A percentile compares a stretch with the other conserved stretches of the same genome.
phyloP scores from a whole-genome alignment of 2,797 vertebrate species.

The Coregonus suidteri region DNA sequence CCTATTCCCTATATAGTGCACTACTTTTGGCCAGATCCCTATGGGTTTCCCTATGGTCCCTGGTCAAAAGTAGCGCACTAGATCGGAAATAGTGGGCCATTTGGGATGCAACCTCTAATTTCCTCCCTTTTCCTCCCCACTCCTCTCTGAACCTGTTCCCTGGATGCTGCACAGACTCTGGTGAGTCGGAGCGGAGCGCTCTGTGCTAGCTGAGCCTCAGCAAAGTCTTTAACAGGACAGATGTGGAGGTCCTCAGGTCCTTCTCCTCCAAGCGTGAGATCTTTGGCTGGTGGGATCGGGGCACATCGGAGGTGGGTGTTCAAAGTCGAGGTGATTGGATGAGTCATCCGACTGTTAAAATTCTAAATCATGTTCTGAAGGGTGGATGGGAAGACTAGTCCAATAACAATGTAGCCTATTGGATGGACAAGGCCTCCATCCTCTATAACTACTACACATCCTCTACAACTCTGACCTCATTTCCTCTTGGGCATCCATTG shows the following conservation, averaged over 20 bases:
- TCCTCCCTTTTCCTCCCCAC: constrained; percentile 22
- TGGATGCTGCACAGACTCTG: constrained; percentile 44
- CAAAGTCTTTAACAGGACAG: constrained; percentile 55
- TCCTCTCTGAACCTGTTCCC: constrained; percentile 32
- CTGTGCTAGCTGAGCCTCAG: constrained; percentile 36
- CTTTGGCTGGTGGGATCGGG: constrained; percentile 26
- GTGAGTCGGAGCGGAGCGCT: constrained; percentile 27
- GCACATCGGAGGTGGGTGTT: constrained; percentile 44
- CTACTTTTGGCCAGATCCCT: not conserved
- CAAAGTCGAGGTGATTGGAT: constrained; percentile 56
- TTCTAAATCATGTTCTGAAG: constrained; percentile 33
- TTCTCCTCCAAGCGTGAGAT: constrained; percentile 39
- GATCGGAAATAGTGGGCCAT: not conserved
- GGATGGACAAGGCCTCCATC: constrained; percentile 45
- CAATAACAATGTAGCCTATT: constrained; percentile 44
- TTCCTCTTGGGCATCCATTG: constrained; percentile 78
- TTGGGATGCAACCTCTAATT: constrained; percentile 11
- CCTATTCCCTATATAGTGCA: not conserved
- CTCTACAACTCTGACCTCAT: constrained; percentile 73
- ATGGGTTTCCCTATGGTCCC: not conserved
- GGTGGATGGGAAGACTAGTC: constrained; percentile 33
- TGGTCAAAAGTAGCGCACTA: not conserved
- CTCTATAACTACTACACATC: constrained; percentile 37
- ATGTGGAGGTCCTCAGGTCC: constrained; percentile 39
- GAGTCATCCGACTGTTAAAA: constrained; percentile 55